Conservation (phyloP, 2,113 vertebrate genomes). For the Ammospiza caudacuta region DNA sequence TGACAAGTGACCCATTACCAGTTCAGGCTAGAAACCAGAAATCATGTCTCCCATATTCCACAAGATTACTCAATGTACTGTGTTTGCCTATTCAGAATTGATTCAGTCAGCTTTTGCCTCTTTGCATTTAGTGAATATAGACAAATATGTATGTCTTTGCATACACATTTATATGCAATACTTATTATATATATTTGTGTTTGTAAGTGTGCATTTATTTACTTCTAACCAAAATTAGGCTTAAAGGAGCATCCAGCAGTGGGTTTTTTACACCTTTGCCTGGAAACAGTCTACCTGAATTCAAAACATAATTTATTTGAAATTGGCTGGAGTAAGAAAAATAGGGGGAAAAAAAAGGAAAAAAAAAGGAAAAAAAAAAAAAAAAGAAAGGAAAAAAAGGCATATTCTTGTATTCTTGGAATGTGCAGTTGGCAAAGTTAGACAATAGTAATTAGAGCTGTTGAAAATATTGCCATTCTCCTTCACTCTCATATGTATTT, state of each 20-base stretch:
- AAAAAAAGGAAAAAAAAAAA: background rate
- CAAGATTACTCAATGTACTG: background rate
- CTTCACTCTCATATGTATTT: background rate
- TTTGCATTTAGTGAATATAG: background rate
- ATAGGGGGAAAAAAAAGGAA: fast-evolving
- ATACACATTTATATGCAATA: background rate
- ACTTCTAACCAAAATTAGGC: background rate
- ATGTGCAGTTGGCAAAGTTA: background rate
- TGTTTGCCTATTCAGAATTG: background rate
- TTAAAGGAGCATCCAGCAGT: background rate
- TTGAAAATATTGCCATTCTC: background rate
- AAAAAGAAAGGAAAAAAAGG: too few species aligned
- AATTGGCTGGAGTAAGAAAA: background rate
- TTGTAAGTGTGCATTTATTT: background rate
- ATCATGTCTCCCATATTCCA: background rate
- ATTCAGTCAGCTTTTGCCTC: background rate
- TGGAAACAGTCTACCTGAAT: background rate
- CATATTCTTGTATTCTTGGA: background rate
- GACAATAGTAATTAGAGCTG: background rate
- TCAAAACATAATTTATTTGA: background rate
- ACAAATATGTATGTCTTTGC: background rate
- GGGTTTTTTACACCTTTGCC: background rate
- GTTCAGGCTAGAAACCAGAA: background rate
- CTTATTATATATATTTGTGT: background rate
- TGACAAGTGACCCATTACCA: background rate